Conservation (phyloP, 2,113 vertebrate genomes). For the Ariopsis seemanni region DNA sequence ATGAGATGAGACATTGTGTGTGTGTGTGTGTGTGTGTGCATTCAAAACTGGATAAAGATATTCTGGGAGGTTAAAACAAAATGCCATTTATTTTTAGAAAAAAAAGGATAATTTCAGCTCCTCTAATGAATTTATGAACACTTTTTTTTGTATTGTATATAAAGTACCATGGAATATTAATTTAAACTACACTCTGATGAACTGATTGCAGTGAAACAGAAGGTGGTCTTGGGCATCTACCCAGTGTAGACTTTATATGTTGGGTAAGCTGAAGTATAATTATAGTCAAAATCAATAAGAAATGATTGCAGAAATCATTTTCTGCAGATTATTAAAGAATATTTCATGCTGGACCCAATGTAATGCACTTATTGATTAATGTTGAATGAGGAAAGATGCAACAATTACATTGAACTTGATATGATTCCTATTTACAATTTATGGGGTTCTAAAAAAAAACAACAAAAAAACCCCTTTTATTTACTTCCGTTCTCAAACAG, state of each 20-base stretch:
- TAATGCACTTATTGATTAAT: not conserved
- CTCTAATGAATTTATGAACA: not conserved
- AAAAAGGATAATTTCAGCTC: not conserved
- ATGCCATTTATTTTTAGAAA: not conserved
- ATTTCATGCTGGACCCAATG: not conserved
- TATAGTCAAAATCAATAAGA: not conserved
- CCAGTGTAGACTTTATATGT: not conserved
- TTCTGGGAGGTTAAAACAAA: not conserved
- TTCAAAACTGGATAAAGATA: not conserved
- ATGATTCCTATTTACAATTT: not conserved
- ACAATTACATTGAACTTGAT: slow-evolving; percentile 9
- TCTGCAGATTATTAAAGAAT: not conserved
- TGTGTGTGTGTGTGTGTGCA: not conserved
- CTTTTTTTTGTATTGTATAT: not conserved
- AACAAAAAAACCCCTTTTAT: too few relatives aligned
- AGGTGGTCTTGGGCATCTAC: not conserved
- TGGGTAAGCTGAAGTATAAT: not conserved
- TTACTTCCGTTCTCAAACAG: not conserved
- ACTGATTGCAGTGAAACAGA: not conserved
- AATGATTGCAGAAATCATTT: not conserved
- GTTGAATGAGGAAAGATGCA: not conserved
- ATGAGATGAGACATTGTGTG: too few relatives aligned
- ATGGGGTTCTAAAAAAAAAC: not conserved
- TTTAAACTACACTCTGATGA: too few relatives aligned
- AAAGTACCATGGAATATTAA: not conserved